Base-by-base conservation (phyloP, 1,140 invertebrate genomes). In the Drosophila ananassae region DNA sequence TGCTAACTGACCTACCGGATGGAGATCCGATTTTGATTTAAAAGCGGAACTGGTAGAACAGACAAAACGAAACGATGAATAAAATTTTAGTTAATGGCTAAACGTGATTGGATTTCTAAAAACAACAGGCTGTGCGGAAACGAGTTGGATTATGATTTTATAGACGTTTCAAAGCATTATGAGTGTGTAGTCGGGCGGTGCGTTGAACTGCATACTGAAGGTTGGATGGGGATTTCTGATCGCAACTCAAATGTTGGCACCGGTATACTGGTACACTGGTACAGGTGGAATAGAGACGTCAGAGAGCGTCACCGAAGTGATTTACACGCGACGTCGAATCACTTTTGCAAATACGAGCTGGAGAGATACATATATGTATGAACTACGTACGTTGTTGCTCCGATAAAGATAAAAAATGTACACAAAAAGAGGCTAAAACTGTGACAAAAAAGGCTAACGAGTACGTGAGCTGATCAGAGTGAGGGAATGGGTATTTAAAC, bases 201-300 rank as follows among this genome's bases (percentile, higher is more conserved):
- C 83, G 73, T 83, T 87, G 79, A 89, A 83, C 83, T 71, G 84
- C 67, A 77, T 44, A 44, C 21, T 32, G 61, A 83, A 79, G 79
- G 58, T 72, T 72, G 82, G 30, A 47, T 24, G 13, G 17, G 8
- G 44, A 47, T 21, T 9, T 34, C 44, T 12, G n/a, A 41, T n/a
- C 17, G 48, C 34, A 30, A 12, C 57, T 53, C 22, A 22, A 71
- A 53, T 30, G 67, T 59, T 37, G 64, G 3, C 34, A n/a, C 62
- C 5, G 25, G 25, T 6, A 28, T 5, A 28, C 25, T 28, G 25
- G 25, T 28, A 28, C 25, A 28, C 51, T 37, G 32, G 32, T 37
- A 37, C 63, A 61, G 44, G 68, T 75, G 72, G 59, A 64, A 39
- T 58, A 34, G 37, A 50, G 55, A 52, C 47, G 52, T 53, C 48